Percentiles rank a stretch among this genome's conserved stretches.
Conservation (phyloP, 1,140 invertebrate species). For the Arctopsyche grandis region DNA sequence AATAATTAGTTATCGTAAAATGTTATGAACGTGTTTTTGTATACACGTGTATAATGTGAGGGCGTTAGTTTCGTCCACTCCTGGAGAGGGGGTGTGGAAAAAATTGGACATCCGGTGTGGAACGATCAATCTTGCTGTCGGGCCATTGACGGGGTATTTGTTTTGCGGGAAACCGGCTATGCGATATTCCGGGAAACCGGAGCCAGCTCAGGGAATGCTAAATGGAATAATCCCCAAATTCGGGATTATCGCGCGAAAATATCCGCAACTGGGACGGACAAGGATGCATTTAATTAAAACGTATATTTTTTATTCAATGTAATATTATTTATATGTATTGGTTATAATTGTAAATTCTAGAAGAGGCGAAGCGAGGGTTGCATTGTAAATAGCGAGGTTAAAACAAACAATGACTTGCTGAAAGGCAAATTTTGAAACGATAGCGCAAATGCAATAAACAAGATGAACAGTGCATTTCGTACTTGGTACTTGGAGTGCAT, state of each 20-base stretch:
- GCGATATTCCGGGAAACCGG: conserved; percentile 5
- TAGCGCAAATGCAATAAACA: not conserved
- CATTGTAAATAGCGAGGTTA: not conserved
- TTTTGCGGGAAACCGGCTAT: conserved; percentile 40
- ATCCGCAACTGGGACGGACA: not conserved
- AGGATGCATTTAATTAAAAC: too few species aligned
- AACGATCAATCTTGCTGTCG: conserved; percentile 53
- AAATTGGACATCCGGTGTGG: conserved; percentile 41
- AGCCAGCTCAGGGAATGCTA: conserved; percentile 18
- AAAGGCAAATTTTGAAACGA: conserved; percentile 5
- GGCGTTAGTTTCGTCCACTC: conserved; percentile 42
- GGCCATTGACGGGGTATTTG: conserved; percentile 54
- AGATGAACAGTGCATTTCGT: conserved; percentile 13
- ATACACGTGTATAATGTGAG: conserved; percentile 23
- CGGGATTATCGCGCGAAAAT: not conserved
- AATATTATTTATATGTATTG: too few species aligned
- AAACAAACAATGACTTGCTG: not conserved
- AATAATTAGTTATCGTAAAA: not conserved
- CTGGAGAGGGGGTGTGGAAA: conserved; percentile 25
- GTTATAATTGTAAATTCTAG: too few species aligned
- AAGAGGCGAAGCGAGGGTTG: too few species aligned
- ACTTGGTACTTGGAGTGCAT: conserved; percentile 9
- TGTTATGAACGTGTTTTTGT: too few species aligned
- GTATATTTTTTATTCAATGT: too few species aligned
- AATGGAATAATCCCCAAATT: conserved; percentile 32